Evolutionary conservation across 1,140 invertebrate species (phyloP).

Genomic region (Drosophila busckii): DNA sequence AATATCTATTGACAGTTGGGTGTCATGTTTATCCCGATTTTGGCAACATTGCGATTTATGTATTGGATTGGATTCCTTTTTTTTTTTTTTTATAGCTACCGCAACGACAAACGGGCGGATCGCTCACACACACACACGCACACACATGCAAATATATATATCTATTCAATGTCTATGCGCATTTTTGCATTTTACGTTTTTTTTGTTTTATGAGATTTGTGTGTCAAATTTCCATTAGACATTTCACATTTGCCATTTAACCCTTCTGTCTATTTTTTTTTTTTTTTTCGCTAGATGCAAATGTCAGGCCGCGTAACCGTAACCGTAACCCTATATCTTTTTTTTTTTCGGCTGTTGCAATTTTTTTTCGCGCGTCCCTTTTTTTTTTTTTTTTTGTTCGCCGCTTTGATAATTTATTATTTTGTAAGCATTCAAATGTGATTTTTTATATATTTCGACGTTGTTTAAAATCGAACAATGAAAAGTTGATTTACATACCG

Average conservation of each 20-base stretch:
- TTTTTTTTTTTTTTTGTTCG: slow-evolving; percentile 24
- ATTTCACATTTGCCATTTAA: slow-evolving; percentile 33
- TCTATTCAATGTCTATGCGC: slow-evolving; percentile 44
- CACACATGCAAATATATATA: slow-evolving; percentile 14
- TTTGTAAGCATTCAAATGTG: slow-evolving; percentile 78
- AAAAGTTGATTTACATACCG: slow-evolving; percentile 79
- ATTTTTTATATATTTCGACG: slow-evolving; percentile 48
- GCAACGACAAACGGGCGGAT: slow-evolving; percentile 47
- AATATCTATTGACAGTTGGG: slow-evolving; percentile 79
- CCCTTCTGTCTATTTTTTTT: slow-evolving; percentile 18
- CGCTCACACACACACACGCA: slow-evolving; percentile 3
- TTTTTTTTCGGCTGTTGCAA: too few relatives aligned
- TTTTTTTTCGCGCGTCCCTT: slow-evolving; percentile 8
- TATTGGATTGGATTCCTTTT: too few relatives aligned
- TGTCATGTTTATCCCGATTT: slow-evolving; percentile 79
- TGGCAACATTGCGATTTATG: slow-evolving; percentile 78
- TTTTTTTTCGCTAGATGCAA: slow-evolving; percentile 25
- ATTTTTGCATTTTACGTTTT: slow-evolving; percentile 62
- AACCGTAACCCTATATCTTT: slow-evolving; percentile 68
- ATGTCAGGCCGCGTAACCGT: slow-evolving; percentile 27
- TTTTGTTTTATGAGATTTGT: slow-evolving; percentile 73
- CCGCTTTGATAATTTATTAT: slow-evolving; percentile 78
- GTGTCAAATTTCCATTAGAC: slow-evolving; percentile 78
- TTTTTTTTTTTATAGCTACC: too few relatives aligned
- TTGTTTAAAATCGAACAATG: slow-evolving; percentile 69